These are phyloP conservation scores for Xiphorhynchus elegans DNA, from an alignment of 2,113 vertebrate genomes.

Conservation along the genomic window DNA sequence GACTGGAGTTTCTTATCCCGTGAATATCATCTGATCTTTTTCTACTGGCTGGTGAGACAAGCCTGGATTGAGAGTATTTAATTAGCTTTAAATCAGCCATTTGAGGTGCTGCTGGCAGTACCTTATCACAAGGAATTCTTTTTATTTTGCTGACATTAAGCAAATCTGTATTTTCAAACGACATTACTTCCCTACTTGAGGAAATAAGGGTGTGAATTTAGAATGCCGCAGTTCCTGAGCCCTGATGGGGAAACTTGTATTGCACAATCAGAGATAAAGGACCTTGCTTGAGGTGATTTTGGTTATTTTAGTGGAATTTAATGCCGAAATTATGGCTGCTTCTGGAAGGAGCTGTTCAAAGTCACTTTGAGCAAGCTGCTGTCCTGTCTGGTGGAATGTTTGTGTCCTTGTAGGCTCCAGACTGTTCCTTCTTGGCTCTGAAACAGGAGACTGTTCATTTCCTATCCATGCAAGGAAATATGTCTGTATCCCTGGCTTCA, in stretches of 20 bases:
- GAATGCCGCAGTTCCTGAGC: neutral
- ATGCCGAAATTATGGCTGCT: neutral
- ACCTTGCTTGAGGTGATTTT: conserved; percentile 3
- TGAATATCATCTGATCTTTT: neutral
- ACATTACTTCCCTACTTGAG: neutral
- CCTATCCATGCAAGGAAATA: neutral
- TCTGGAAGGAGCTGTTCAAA: neutral
- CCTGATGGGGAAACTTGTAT: neutral
- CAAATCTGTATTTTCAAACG: neutral
- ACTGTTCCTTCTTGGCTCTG: neutral
- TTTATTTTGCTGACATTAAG: neutral
- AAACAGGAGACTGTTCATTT: neutral
- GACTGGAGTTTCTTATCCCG: neutral
- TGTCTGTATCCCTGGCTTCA: neutral
- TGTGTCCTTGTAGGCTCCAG: neutral
- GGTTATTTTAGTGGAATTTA: neutral
- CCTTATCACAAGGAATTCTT: neutral
- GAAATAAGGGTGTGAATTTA: neutral
- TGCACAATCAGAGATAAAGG: neutral
- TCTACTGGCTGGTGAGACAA: neutral
- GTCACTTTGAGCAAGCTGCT: neutral
- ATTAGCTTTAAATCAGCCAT: conserved; percentile 3
- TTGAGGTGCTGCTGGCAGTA: neutral
- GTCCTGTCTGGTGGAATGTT: neutral
- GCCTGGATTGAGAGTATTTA: neutral